These are phyloP conservation scores for Euglossa dilemma DNA, from an alignment of 1,140 invertebrate species.

Conservation along the genomic window DNA sequence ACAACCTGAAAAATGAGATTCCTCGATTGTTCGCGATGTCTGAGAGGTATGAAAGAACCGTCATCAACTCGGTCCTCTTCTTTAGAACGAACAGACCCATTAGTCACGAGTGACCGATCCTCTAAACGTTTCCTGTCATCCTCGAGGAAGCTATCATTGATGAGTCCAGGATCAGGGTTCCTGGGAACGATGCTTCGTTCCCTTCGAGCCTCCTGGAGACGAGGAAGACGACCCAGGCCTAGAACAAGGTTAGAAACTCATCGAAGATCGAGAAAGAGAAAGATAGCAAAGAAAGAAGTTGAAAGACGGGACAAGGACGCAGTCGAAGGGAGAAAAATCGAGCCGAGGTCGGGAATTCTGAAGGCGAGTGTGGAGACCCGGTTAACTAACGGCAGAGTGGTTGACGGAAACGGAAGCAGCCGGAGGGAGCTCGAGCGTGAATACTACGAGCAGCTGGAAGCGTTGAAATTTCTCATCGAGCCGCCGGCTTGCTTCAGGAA, in stretches of 20 bases:
- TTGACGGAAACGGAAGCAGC: slow-evolving; percentile 56
- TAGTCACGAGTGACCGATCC: slow-evolving; percentile 75
- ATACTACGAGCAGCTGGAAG: slow-evolving; percentile 72
- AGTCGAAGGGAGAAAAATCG: neutral
- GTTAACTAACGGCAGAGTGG: slow-evolving; percentile 50
- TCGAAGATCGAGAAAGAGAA: neutral
- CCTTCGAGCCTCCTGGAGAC: slow-evolving; percentile 46
- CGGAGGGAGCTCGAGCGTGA: slow-evolving; percentile 61
- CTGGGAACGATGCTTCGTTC: slow-evolving; percentile 35
- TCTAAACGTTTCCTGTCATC: neutral
- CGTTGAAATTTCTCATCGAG: slow-evolving; percentile 75
- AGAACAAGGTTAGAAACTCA: neutral
- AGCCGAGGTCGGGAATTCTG: neutral
- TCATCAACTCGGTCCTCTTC: slow-evolving; percentile 22
- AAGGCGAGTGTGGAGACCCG: neutral
- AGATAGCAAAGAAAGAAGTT: neutral
- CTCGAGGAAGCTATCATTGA: neutral
- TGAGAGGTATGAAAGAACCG: slow-evolving; percentile 49
- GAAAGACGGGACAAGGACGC: neutral
- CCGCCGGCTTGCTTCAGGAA: slow-evolving; percentile 66
- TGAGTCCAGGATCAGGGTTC: slow-evolving; percentile 17
- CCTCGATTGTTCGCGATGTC: slow-evolving; percentile 75
- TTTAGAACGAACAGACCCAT: slow-evolving; percentile 70
- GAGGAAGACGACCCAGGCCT: neutral
- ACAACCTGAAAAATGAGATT: slow-evolving; percentile 73